A percentile compares a stretch with the other conserved stretches of the same genome.
These are phyloP conservation scores for Urocyon cinereoargenteus DNA, from an alignment of 2,797 vertebrate genomes.

Conservation along the genomic window DNA sequence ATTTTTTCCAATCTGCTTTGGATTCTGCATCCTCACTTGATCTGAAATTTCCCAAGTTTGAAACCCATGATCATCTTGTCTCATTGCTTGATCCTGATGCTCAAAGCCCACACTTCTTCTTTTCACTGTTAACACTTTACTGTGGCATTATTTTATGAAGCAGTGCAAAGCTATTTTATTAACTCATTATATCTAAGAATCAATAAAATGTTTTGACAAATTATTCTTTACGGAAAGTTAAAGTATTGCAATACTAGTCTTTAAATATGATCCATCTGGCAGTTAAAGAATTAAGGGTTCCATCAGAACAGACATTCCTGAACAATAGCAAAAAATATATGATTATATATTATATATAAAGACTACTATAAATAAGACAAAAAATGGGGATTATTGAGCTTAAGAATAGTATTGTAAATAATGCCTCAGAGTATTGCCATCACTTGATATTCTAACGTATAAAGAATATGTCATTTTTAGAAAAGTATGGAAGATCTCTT, in stretches of 20 bases:
- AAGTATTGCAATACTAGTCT: background rate
- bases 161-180: background rate
- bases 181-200: conserved; percentile 14
- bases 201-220: conserved; percentile 54
- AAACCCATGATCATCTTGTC: background rate
- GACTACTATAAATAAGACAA: conserved; percentile 80
- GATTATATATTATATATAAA: conserved; percentile 76
- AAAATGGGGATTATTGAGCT: conserved; percentile 71
- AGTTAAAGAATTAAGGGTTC: conserved; percentile 29
- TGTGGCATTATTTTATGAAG: background rate
- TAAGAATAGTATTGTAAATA: conserved; percentile 73
- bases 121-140: background rate
- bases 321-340: conserved; percentile 14
- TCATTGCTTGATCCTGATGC: background rate
- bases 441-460: conserved; percentile 52
- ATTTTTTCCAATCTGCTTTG: background rate
- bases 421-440: conserved; percentile 66
- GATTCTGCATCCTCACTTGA: background rate
- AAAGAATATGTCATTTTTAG: conserved; percentile 57
- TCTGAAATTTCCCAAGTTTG: background rate
- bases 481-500: conserved; percentile 40
- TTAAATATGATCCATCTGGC: conserved; percentile 54
- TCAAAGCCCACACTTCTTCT: background rate
- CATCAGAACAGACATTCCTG: background rate
- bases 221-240: conserved; percentile 21